Conservation (phyloP, 1,140 invertebrate genomes). For the Drosophila biarmipes region DNA sequence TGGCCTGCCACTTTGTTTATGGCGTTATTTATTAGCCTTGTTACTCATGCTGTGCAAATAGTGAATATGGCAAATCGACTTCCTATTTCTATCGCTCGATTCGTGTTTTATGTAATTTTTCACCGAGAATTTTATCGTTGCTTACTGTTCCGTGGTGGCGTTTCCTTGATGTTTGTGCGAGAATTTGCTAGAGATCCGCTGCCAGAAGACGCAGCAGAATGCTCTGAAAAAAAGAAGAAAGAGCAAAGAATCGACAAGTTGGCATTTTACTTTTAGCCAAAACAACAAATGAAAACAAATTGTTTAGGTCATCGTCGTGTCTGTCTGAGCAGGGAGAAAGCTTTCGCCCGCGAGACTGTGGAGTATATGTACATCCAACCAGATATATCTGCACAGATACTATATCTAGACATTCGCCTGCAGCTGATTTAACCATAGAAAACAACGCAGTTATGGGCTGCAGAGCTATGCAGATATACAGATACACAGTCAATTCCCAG, state of each 20-base stretch:
- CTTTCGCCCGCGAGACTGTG: not conserved
- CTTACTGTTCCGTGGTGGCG: conserved; percentile 44
- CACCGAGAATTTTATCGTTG: conserved; percentile 37
- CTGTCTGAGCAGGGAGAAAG: conserved; percentile 21
- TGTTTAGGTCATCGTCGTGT: conserved; percentile 71
- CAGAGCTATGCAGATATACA: not conserved
- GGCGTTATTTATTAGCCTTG: not conserved
- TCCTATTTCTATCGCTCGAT: conserved; percentile 37
- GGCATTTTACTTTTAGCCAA: conserved; percentile 78
- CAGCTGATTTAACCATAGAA: conserved; percentile 7
- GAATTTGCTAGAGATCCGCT: conserved; percentile 40
- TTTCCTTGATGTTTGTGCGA: conserved; percentile 50
- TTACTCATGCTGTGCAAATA: conserved; percentile 4
- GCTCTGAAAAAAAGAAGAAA: conserved; percentile 8
- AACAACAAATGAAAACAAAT: conserved; percentile 75
- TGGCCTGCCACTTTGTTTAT: not conserved
- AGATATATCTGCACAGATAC: conserved; percentile 19
- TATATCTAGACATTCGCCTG: conserved; percentile 17
- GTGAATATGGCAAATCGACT: conserved; percentile 31
- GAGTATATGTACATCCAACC: conserved; percentile 9
- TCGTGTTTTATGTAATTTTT: conserved; percentile 49
- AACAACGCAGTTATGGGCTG: conserved; percentile 37
- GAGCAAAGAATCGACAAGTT: conserved; percentile 59
- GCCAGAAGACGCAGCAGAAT: conserved; percentile 26
- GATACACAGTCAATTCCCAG: conserved; percentile 11